Conservation (phyloP, 1,140 invertebrate genomes). For the Musca domestica region DNA sequence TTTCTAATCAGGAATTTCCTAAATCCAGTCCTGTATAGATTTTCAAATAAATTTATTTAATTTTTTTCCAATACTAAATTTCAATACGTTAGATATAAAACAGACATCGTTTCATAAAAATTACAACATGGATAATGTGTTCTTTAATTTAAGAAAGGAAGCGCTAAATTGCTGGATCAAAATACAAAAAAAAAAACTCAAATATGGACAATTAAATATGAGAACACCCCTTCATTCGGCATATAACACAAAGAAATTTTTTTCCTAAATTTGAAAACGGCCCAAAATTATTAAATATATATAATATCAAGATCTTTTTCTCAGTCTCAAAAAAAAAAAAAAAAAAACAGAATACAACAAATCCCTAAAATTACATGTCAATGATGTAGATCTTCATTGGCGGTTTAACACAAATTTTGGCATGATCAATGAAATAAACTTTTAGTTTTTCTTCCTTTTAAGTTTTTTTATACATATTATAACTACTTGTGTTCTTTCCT, state of each 20-base stretch:
- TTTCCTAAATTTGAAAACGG: no score
- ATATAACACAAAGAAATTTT: background rate
- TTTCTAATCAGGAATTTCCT: constrained; percentile 22
- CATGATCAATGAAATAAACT: no score
- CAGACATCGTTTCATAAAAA: background rate
- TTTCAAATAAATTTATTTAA: background rate
- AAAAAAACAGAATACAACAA: no score
- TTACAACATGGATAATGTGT: background rate
- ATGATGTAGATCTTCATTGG: no score
- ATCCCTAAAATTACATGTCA: no score
- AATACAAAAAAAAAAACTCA: background rate
- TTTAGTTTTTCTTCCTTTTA: no score
- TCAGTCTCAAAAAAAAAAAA: background rate
- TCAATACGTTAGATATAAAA: background rate
- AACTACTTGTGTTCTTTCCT: no score
- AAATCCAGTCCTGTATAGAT: constrained; percentile 25
- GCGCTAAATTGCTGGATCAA: constrained; percentile 9
- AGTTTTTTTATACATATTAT: no score
- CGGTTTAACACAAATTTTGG: no score
- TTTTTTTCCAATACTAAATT: background rate
- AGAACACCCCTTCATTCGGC: background rate
- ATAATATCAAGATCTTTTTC: background rate
- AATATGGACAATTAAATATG: background rate
- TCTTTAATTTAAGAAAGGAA: background rate
- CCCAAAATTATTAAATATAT: no score